phyloP scores from a whole-genome alignment of 2,888 invertebrate species.

The Dolomedes plantarius region DNA sequence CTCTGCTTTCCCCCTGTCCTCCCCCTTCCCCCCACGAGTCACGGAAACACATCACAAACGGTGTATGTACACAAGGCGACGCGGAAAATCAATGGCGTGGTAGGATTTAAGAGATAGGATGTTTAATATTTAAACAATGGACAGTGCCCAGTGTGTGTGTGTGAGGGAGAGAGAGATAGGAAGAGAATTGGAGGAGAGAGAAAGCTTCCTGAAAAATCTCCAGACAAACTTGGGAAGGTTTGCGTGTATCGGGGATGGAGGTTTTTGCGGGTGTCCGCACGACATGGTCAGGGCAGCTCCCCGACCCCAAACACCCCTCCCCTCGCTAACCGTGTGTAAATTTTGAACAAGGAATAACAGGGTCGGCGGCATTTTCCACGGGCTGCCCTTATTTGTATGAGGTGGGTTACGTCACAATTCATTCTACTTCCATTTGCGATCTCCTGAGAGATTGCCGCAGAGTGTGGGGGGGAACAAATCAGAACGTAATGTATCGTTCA shows the following conservation, averaged over 20 bases:
- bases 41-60: conserved; percentile 56
- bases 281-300: conserved; percentile 31
- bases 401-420: not conserved
- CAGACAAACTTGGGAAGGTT: conserved; percentile 6
- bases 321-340: too few species aligned
- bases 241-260: conserved; percentile 27
- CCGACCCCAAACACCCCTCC: too few species aligned
- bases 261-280: conserved; percentile 41
- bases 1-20: conserved; percentile 20
- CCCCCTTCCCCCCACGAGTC: conserved; percentile 22
- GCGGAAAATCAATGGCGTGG: conserved; percentile 60
- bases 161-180: not conserved
- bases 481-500: too few species aligned
- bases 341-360: not conserved
- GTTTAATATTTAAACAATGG: conserved; percentile 71
- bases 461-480: too few species aligned
- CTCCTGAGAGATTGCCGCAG: too few species aligned
- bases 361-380: not conserved
- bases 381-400: not conserved
- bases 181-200: not conserved
- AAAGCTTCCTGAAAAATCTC: conserved; percentile 23
- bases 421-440: not conserved
- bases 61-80: conserved; percentile 4
- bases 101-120: conserved; percentile 61
- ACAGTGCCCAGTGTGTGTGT: conserved; percentile 58